phyloP scores from a whole-genome alignment of 2,113 vertebrate genomes.

The Myodes glareolus region DNA sequence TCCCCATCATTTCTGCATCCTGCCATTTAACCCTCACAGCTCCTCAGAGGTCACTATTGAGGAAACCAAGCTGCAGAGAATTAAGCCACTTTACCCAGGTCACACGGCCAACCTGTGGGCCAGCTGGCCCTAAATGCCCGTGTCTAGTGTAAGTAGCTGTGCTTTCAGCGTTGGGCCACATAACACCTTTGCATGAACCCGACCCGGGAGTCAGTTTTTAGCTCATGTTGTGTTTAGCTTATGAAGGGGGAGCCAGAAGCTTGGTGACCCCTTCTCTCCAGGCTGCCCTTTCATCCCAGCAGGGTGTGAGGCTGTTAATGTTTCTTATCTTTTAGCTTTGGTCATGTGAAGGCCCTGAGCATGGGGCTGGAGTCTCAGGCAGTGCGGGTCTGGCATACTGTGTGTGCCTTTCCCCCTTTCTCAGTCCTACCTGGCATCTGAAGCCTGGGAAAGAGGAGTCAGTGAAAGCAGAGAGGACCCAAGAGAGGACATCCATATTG shows the following conservation, averaged over 20 bases:
- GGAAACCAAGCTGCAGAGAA: background rate
- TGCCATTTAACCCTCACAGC: background rate
- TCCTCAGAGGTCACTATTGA: background rate
- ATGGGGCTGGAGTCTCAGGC: background rate
- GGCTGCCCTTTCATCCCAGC: background rate
- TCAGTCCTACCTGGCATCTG: background rate
- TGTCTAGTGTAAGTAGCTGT: background rate
- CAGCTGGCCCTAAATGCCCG: background rate
- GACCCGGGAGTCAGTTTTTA: background rate
- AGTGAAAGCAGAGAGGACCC: background rate
- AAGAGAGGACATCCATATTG: background rate
- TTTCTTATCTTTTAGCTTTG: background rate
- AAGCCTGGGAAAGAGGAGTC: background rate
- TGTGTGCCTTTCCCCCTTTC: background rate
- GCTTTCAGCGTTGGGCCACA: background rate
- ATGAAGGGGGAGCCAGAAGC: constrained; percentile 12
- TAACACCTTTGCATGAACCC: background rate
- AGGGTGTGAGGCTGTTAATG: background rate
- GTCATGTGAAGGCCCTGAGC: background rate
- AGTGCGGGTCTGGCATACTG: background rate
- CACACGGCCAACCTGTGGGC: background rate
- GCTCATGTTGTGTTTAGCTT: background rate
- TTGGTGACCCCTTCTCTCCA: background rate
- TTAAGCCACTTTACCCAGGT: background rate
- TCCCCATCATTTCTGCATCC: background rate